Evolutionary conservation across 2,113 vertebrate genomes (phyloP).

Genomic region (Orcinus orca): DNA sequence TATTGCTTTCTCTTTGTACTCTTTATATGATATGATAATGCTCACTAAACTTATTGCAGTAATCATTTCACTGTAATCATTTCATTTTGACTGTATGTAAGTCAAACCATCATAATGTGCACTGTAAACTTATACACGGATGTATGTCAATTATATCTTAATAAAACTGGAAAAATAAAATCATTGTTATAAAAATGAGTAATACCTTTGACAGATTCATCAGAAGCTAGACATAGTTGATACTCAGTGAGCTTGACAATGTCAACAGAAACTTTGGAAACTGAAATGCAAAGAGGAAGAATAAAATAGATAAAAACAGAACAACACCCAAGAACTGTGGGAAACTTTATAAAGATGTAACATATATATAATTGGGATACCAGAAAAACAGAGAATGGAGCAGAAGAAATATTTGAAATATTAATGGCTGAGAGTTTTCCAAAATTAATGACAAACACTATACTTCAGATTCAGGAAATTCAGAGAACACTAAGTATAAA

Average conservation of each 20-base stretch:
- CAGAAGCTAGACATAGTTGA: neutral
- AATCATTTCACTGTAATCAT: neutral
- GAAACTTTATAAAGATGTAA: neutral
- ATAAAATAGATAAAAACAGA: neutral
- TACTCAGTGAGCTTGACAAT: neutral
- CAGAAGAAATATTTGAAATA: neutral
- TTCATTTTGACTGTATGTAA: neutral
- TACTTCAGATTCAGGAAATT: neutral
- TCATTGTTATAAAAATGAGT: neutral
- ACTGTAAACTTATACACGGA: neutral
- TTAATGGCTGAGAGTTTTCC: neutral
- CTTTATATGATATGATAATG: neutral
- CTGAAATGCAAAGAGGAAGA: neutral
- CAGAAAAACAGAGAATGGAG: neutral
- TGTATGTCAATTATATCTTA: neutral
- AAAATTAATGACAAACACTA: neutral
- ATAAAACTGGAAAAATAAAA: neutral
- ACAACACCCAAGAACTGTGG: neutral
- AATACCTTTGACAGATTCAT: neutral
- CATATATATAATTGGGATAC: neutral
- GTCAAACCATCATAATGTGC: neutral
- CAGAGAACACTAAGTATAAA: neutral
- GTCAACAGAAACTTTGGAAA: neutral
- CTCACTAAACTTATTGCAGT: neutral
- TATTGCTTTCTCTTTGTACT: neutral